Evolutionary conservation across 2,797 vertebrate species (phyloP).

Genomic region (Euthynnus affinis): DNA sequence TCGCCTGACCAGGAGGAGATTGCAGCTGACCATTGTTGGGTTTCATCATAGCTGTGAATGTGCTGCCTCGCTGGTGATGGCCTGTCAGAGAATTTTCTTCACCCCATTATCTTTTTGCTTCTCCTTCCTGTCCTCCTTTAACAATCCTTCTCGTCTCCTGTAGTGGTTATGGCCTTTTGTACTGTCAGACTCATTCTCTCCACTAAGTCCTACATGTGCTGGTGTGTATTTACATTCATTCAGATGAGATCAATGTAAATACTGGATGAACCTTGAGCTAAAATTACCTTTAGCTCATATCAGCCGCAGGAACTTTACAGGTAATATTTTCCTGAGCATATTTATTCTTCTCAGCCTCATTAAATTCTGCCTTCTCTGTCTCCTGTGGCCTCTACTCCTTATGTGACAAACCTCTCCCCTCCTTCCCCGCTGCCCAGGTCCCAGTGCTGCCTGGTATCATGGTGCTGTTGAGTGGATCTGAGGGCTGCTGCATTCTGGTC

Average conservation of each 20-base stretch:
- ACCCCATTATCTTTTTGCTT: constrained; percentile 56
- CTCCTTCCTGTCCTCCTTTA: constrained; percentile 40
- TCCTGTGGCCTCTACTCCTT: background rate
- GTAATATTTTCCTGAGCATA: constrained; percentile 18
- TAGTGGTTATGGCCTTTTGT: constrained; percentile 27
- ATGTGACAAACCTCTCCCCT: constrained; percentile 25
- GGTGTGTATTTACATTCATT: constrained; percentile 37
- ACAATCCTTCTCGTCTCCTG: constrained; percentile 33
- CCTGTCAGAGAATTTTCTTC: constrained; percentile 61
- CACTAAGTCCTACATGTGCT: constrained; percentile 7
- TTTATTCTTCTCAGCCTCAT: constrained; percentile 35
- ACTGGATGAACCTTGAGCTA: constrained; percentile 4
- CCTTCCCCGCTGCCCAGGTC: constrained; percentile 10
- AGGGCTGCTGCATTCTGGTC: constrained; percentile 77
- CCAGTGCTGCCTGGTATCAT: constrained; percentile 54
- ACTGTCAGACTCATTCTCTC: constrained; percentile 44
- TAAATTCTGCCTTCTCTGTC: constrained; percentile 8
- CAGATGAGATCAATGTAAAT: constrained; percentile 44
- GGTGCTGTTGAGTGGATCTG: constrained; percentile 65
- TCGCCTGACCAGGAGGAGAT: constrained; percentile 58
- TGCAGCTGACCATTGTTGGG: constrained; percentile 70
- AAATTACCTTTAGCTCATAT: constrained; percentile 45
- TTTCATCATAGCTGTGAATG: constrained; percentile 69
- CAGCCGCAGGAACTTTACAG: constrained; percentile 29
- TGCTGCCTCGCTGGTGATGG: constrained; percentile 44